phyloP scores from a whole-genome alignment of 2,113 vertebrate species.

The Illadopsis cleaveri region DNA sequence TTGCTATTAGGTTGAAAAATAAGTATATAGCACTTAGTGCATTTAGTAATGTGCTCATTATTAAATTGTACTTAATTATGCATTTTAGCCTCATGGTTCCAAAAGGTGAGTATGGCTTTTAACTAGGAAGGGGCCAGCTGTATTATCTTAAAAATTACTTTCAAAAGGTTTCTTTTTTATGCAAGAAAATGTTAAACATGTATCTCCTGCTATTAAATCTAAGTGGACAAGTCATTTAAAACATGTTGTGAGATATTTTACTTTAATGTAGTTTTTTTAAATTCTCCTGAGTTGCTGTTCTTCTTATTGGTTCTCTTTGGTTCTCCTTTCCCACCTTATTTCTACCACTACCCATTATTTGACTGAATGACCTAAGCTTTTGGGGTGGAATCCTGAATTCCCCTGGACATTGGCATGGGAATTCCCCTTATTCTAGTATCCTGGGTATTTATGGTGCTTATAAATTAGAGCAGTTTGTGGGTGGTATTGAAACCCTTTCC shows the following conservation, averaged over 20 bases:
- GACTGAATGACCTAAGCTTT: background rate
- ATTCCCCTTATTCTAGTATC: background rate
- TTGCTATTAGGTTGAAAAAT: background rate
- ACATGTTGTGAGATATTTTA: background rate
- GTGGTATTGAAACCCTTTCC: background rate
- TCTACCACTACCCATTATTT: background rate
- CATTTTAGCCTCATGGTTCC: background rate
- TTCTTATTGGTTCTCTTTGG: background rate
- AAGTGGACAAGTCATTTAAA: background rate
- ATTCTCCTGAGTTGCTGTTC: background rate
- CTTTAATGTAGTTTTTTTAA: background rate
- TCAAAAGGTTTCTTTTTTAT: background rate
- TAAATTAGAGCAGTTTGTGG: background rate
- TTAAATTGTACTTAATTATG: background rate
- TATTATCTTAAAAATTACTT: background rate
- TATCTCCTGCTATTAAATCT: background rate
- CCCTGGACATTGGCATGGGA: background rate
- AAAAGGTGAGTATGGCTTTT: background rate
- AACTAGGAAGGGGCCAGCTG: background rate
- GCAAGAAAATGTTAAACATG: background rate
- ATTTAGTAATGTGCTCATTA: background rate
- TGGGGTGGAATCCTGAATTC: background rate
- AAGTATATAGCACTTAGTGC: background rate
- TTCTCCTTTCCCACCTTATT: background rate
- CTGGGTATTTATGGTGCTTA: background rate